Evolutionary conservation across 2,113 vertebrate species (phyloP).

Genomic region (Urocolius indicus): DNA sequence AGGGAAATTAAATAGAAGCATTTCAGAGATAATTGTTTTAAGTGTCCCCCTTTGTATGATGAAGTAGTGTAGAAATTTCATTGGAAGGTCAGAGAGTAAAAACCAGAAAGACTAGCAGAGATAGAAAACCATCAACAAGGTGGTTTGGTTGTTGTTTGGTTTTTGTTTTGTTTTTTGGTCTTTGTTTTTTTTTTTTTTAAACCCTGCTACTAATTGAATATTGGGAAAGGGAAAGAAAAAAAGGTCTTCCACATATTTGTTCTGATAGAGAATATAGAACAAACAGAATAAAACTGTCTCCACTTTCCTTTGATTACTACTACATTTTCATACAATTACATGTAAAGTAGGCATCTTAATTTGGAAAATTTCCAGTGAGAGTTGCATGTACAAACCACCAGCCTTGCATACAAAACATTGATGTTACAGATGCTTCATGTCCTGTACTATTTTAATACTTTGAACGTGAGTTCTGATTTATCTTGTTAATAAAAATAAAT

Average conservation of each 20-base stretch:
- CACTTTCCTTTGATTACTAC: neutral
- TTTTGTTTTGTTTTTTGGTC: too few relatives aligned
- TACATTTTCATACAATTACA: neutral
- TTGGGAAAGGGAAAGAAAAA: neutral
- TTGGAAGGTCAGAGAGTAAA: neutral
- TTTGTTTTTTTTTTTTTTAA: neutral
- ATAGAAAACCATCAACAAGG: neutral
- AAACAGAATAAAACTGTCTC: neutral
- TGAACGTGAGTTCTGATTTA: neutral
- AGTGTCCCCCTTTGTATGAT: neutral
- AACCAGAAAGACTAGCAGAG: neutral
- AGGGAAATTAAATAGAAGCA: neutral
- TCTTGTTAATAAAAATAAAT: neutral
- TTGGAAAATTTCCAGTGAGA: neutral
- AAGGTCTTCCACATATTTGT: neutral
- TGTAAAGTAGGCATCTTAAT: neutral
- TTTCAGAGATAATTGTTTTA: slow-evolving; percentile 30
- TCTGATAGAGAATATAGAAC: neutral
- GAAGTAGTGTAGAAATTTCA: neutral
- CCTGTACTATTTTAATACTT: neutral
- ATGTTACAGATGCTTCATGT: too few relatives aligned
- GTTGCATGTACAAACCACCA: neutral
- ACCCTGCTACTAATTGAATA: neutral
- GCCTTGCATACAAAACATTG: neutral
- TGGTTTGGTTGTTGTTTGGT: too few relatives aligned